phyloP scores from a whole-genome alignment of 2,888 invertebrate genomes.

The Dyspetes luteomarginatus region DNA sequence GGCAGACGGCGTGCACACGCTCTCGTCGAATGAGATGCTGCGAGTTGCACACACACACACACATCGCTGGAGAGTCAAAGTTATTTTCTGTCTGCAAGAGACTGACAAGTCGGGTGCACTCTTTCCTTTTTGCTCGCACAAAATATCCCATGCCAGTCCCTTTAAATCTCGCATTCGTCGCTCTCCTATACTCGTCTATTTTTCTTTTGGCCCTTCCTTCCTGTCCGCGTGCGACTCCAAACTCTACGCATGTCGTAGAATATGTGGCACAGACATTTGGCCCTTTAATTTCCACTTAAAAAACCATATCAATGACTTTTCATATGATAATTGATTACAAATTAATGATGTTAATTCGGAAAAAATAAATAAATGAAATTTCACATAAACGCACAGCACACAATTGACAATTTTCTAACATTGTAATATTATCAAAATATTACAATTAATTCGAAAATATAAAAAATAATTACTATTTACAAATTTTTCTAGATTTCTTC shows the following conservation, averaged over 20 bases:
- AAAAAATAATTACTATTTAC: too few relatives aligned
- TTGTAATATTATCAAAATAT: too few relatives aligned
- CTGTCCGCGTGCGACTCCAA: slow-evolving; percentile 50
- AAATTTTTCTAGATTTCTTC: too few relatives aligned
- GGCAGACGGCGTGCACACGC: slow-evolving; percentile 42
- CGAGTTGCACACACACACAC: slow-evolving; percentile 21
- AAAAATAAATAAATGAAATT: background rate
- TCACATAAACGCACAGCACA: too few relatives aligned
- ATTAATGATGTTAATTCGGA: background rate
- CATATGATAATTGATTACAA: background rate
- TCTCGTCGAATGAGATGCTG: slow-evolving; percentile 44
- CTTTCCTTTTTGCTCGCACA: slow-evolving; percentile 47
- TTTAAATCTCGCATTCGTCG: slow-evolving; percentile 43
- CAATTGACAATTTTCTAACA: too few relatives aligned
- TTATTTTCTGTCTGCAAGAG: slow-evolving; percentile 62
- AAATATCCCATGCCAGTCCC: slow-evolving; percentile 5
- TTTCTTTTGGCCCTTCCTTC: slow-evolving; percentile 57
- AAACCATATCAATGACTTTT: background rate
- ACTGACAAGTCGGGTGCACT: slow-evolving; percentile 53
- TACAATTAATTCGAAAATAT: too few relatives aligned
- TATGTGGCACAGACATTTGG: slow-evolving; percentile 24
- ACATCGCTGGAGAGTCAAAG: slow-evolving; percentile 19
- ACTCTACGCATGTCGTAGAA: slow-evolving; percentile 36
- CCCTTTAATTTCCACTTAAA: slow-evolving; percentile 13
- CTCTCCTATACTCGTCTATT: slow-evolving; percentile 42